Conservation (phyloP, 2,888 invertebrate species). For the Uropetala carovei region DNA sequence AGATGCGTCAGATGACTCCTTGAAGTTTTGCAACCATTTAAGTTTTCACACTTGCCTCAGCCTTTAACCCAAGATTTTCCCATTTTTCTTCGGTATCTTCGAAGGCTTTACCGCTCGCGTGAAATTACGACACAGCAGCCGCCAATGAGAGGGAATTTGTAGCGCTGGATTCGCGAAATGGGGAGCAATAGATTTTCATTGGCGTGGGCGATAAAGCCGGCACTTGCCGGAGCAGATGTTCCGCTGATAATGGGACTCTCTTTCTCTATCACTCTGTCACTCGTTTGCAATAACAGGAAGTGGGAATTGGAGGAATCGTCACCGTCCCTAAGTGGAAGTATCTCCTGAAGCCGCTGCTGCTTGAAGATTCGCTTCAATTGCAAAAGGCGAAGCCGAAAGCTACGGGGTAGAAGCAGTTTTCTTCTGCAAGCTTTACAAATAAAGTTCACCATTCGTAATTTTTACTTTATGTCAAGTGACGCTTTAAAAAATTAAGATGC, state of each 20-base stretch:
- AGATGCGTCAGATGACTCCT: no score
- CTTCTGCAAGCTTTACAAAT: no score
- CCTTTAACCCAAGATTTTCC: no score
- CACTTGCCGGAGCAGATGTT: conserved; percentile 46
- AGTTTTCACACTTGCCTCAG: no score
- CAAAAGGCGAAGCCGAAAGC: not conserved
- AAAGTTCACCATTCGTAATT: no score
- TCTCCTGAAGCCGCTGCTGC: not conserved
- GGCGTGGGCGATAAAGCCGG: conserved; percentile 38
- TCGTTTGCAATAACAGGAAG: conserved; percentile 13
- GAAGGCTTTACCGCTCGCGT: not conserved
- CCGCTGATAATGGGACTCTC: no score
- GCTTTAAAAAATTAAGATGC: no score
- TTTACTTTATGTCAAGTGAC: no score
- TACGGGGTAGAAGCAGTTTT: no score
- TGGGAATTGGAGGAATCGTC: conserved; percentile 51
- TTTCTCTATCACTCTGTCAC: not conserved
- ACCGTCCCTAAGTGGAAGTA: not conserved
- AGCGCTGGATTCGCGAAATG: not conserved
- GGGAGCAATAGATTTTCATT: conserved; percentile 26
- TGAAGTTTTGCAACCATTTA: no score
- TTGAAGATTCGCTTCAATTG: not conserved
- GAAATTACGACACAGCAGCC: not conserved
- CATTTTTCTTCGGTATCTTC: not conserved
- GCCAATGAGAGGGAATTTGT: not conserved